These are phyloP conservation scores for Hyposmocoma kahamanoa DNA, from an alignment of 1,140 invertebrate species.

Conservation along the genomic window DNA sequence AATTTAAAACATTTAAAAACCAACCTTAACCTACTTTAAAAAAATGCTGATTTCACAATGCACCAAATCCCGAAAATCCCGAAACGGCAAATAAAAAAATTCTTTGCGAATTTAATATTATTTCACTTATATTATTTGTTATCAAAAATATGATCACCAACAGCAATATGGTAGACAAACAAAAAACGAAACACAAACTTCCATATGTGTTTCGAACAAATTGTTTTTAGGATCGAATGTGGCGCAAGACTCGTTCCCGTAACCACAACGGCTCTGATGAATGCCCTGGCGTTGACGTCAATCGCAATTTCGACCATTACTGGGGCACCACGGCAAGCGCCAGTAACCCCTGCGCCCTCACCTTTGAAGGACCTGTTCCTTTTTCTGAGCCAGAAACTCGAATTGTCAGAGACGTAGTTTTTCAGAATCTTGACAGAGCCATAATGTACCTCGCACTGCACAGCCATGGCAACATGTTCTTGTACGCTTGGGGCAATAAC, in stretches of 20 bases:
- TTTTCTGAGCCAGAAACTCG: slow-evolving; percentile 84
- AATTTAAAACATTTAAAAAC: too few species aligned
- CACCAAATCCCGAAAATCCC: too few species aligned
- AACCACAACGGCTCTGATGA: slow-evolving; percentile 23
- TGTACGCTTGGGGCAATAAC: slow-evolving; percentile 86
- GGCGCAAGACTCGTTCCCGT: slow-evolving; percentile 72
- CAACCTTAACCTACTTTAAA: too few species aligned
- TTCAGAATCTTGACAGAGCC: slow-evolving; percentile 70
- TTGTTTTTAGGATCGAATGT: slow-evolving; percentile 62
- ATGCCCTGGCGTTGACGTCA: slow-evolving; percentile 74
- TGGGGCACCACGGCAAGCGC: slow-evolving; percentile 74
- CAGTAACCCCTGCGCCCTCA: slow-evolving; percentile 79
- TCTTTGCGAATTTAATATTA: too few species aligned
- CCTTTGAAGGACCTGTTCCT: slow-evolving; percentile 79
- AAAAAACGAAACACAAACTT: too few species aligned
- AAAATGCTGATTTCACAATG: too few species aligned
- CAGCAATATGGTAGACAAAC: too few species aligned
- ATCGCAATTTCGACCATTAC: slow-evolving; percentile 75
- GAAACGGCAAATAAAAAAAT: too few species aligned
- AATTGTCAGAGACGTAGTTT: slow-evolving; percentile 63
- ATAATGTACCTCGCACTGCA: slow-evolving; percentile 82
- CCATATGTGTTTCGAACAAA: slow-evolving; percentile 1
- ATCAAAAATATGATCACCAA: too few species aligned
- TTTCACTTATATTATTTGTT: too few species aligned
- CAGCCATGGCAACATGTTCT: slow-evolving; percentile 78